phyloP scores from a whole-genome alignment of 2,797 vertebrate species.

The Alosa sapidissima region DNA sequence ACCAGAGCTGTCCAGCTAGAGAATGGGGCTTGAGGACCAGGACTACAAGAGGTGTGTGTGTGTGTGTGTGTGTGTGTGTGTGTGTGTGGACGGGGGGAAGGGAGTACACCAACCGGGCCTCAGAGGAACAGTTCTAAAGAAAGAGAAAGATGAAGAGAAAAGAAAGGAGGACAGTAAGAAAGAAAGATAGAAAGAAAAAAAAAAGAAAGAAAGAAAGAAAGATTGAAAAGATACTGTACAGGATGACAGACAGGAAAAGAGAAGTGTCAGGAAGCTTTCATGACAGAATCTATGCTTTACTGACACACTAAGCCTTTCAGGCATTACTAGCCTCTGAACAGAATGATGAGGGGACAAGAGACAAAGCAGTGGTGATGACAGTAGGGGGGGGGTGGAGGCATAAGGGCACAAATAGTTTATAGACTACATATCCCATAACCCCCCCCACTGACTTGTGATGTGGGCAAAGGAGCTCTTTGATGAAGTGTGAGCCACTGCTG shows the following conservation, averaged over 20 bases:
- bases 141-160: no score
- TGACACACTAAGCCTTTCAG: background rate
- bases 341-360: background rate
- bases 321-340: background rate
- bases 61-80: background rate
- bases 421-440: background rate
- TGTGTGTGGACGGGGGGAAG: background rate
- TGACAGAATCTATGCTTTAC: background rate
- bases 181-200: background rate
- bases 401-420: background rate
- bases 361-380: background rate
- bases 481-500: slow-evolving; percentile 8
- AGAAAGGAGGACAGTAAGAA: background rate
- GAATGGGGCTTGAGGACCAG: background rate
- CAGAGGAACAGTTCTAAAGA: background rate
- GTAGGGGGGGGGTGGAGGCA: background rate
- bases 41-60: background rate
- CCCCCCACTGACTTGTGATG: background rate
- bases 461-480: background rate
- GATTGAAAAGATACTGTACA: background rate
- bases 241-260: no score
- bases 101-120: background rate
- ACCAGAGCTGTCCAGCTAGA: background rate
- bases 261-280: background rate
- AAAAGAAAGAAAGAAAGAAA: background rate